Base-by-base conservation (phyloP, 92 coral and sea anemone species). In the Bergia puertoricense region DNA sequence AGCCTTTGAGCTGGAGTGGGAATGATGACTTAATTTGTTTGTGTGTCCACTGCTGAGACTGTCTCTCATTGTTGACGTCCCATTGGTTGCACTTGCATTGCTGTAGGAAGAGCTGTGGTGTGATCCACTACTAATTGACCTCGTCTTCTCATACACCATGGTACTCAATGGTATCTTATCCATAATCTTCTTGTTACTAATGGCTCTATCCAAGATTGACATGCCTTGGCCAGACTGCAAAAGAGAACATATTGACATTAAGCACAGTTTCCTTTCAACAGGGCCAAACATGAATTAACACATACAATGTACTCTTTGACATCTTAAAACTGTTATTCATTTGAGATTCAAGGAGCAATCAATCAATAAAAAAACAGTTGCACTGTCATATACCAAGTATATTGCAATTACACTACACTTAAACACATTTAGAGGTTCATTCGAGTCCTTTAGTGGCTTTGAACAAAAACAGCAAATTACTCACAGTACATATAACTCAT, bases 181-280 rank as follows among this genome's bases (percentile, higher is more conserved):
- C 8, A 84, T 83, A n/a, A 93, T 89, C 71, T 93, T 84, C 46
- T 88, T 93, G 51, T 91, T 92, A 43, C 90, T 95, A 41, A 95
- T 95, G 40, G 98, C 98, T 85, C 94, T 89, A 51, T 93, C 96
- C 50, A 95, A 92, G 76, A 95, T 95, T 20, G 98, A 95, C 76
- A 93, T 71, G 16, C 87, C 79, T 72, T 84, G 87, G n/a, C 87
- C 77, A 44, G 46, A 74, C 81, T 86, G 36, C 22, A 73, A 7
- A 5, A 23, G 38, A 4, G 22, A 13, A 72, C 30, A 22, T 13
- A 6, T 1, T 40, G 16, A 5, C 22, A 39, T 15, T 56, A 1
- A 37, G 73, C 85, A 80, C 6, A 15, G 51, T 59, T 59, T 18
- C 39, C 23, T 8, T 59, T 18, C 40, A 16, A 44, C 78, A 37